Evolutionary conservation across 92 coral and sea anemone genomes (phyloP), one percentile per base, ranked within the genome.

Genomic region (Pocillopora meandrina): DNA sequence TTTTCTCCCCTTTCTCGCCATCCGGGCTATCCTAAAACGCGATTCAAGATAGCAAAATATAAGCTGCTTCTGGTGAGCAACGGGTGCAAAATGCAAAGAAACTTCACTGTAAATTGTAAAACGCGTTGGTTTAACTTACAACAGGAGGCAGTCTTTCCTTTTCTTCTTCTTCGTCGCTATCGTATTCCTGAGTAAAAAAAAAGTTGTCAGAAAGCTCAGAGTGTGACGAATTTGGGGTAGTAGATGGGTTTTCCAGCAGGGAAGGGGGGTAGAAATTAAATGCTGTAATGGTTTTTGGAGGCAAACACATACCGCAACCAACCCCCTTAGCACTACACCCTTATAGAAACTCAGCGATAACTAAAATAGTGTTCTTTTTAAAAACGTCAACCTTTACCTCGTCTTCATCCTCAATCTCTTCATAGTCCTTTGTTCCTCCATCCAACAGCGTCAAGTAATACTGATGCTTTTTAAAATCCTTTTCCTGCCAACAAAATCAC

Each of bases 381-480:
- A 64, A 7, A 12, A 16, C 20, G 13, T 62, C 18, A 12, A 11
- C 23, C 31, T 49, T 10, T 60, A 83, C 87, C 80, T 67, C 69
- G 23, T 69, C 76, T 47, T 75, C 88, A 74, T 67, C 90, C n/a
- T 73, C 95, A 34, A 91, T 60, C 57, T 75, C 86, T 56, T 94
- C 98, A 64, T 92, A 90, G 31, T 94, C 98, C 81, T 92, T 94
- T 9, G 95, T 90, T 19, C 90, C 87, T 73, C 90, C 93, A 75
- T 90, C 96, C 65, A 94, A 67, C 92, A 96, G 79, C 75, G 91
- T 88, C 82, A 92, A 82, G 73, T 94, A 96, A 81, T 92, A 92
- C 70, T 90, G 79, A 71, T 96, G 98, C 75, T 80, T 94, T 83
- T 90, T 83, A 81, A 49, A 96, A 67, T 95, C 98, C 75, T 86